Evolutionary conservation across 2,888 invertebrate species (phyloP).

Genomic region (Orchesellides sinensis): DNA sequence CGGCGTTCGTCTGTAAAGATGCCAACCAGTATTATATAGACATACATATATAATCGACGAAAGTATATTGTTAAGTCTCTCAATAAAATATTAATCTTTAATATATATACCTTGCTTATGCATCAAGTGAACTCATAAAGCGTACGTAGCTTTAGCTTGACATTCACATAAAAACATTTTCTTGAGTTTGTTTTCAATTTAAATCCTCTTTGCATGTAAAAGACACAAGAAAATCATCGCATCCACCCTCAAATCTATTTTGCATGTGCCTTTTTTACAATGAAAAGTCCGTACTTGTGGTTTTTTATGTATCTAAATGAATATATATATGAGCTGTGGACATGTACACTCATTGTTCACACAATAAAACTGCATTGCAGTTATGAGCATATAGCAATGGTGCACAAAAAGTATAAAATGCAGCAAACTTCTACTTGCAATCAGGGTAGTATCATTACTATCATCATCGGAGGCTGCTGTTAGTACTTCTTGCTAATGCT

Average conservation of each 20-base stretch:
- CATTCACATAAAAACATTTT: neutral
- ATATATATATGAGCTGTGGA: slow-evolving; percentile 2
- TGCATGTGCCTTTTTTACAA: neutral
- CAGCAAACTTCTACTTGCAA: slow-evolving; percentile 39
- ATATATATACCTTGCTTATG: neutral
- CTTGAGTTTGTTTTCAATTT: neutral
- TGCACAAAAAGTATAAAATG: slow-evolving; percentile 1
- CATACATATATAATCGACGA: slow-evolving; percentile 17
- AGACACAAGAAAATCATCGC: slow-evolving; percentile 25
- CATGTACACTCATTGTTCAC: slow-evolving; percentile 5
- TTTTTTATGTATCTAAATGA: neutral
- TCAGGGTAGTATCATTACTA: slow-evolving; percentile 15
- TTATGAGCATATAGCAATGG: neutral
- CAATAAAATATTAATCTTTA: no score
- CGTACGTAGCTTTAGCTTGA: neutral
- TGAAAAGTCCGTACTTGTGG: neutral
- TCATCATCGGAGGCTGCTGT: neutral
- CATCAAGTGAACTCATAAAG: neutral
- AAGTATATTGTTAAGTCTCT: slow-evolving; percentile 17
- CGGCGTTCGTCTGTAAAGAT: slow-evolving; percentile 21
- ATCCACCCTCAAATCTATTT: slow-evolving; percentile 19
- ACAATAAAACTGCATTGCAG: neutral
- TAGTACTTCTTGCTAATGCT: neutral
- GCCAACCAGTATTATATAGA: no score
- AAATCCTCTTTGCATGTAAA: neutral